A percentile compares a stretch with the other conserved stretches of the same genome.
Evolutionary conservation across 2,113 vertebrate species (phyloP).

Genomic region (Butorides virescens): DNA sequence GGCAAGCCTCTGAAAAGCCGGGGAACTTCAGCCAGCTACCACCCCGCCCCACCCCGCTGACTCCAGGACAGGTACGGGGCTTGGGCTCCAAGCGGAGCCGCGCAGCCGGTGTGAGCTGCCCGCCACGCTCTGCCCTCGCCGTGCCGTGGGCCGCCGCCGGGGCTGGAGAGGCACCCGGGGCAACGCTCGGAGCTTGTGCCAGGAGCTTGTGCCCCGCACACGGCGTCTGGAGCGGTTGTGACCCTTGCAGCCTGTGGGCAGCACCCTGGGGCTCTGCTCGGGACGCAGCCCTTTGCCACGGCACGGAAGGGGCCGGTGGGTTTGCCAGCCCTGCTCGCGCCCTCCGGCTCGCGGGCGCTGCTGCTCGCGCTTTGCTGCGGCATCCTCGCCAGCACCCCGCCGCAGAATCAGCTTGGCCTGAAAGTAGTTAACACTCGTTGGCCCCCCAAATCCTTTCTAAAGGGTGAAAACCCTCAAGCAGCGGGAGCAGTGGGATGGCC

Average conservation of each 20-base stretch:
- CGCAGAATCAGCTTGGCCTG: background rate
- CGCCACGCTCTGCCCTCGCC: background rate
- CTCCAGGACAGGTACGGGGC: background rate
- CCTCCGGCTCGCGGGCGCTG: background rate
- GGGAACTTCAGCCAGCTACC: background rate
- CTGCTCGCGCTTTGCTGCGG: background rate
- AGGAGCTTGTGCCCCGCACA: accelerated
- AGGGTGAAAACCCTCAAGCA: background rate
- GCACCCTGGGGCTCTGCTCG: background rate
- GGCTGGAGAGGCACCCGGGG: background rate
- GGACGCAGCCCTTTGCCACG: background rate
- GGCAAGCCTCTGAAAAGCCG: background rate
- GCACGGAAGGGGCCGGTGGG: background rate
- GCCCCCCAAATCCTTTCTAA: background rate
- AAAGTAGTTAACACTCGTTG: background rate
- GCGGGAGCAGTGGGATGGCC: background rate
- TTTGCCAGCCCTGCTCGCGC: background rate
- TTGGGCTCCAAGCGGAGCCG: background rate
- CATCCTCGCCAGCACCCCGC: background rate
- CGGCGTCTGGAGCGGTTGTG: accelerated
- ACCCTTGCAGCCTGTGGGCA: background rate
- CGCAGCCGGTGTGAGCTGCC: background rate
- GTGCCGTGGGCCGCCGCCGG: accelerated
- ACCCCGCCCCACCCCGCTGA: background rate
- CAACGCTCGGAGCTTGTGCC: background rate